phyloP scores from a whole-genome alignment of 2,888 invertebrate species.

The Sussaba pulchella region DNA sequence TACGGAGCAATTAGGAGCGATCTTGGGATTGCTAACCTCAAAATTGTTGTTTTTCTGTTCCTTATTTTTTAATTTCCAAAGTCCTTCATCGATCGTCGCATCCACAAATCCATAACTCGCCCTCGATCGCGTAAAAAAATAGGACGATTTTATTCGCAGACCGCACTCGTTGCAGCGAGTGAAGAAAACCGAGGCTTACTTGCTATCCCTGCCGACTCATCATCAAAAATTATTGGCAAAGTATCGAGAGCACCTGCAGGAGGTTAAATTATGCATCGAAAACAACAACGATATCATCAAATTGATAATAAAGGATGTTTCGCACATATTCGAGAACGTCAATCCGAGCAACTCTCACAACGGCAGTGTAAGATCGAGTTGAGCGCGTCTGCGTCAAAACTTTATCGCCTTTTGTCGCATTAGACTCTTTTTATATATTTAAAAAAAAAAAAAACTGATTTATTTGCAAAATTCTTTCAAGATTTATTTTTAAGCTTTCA shows the following conservation, averaged over 20 bases:
- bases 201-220: constrained; percentile 89
- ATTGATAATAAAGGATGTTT: constrained; percentile 91
- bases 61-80: no score
- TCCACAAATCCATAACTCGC: no score
- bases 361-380: constrained; percentile 79
- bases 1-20: no score
- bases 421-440: no score
- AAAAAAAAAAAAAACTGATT: no score
- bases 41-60: constrained; percentile 38
- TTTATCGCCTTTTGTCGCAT: no score
- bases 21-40: no score
- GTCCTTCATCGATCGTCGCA: no score
- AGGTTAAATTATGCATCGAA: constrained; percentile 92
- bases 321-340: constrained; percentile 93
- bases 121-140: no score
- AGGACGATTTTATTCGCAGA: constrained; percentile 84
- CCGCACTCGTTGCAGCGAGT: constrained; percentile 91
- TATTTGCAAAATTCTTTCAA: no score
- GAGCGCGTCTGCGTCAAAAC: no score
- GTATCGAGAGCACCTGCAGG: constrained; percentile 91
- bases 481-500: no score
- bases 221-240: constrained; percentile 92
- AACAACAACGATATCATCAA: constrained; percentile 89
- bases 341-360: constrained; percentile 80
- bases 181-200: constrained; percentile 91